Base-by-base conservation (phyloP, 1,140 invertebrate species). In the Drosophila erecta region DNA sequence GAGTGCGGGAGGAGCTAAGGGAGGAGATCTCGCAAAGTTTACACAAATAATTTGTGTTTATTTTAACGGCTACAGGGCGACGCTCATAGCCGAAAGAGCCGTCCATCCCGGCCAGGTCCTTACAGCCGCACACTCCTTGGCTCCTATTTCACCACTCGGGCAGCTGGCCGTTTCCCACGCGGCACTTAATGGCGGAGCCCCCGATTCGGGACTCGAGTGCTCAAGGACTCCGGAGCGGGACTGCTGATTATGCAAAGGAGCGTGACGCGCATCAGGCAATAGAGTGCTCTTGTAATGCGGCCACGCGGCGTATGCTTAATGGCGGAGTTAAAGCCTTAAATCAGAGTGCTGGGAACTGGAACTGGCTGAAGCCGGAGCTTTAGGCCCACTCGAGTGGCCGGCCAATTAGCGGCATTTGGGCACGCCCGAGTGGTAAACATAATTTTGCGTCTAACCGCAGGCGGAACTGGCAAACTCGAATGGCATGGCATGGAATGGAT, bases 21-120 rank as follows among this genome's bases (percentile, higher is more conserved):
- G n/a, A 62, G 40, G 69, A 71, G 69, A 86, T 79, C 56, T 57
- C 43, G 43, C 79, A 81, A 89, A 87, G 83, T 89, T 87, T 87
- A 89, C 83, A 89, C 83, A 87, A 87, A 89, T 87, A 87, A 87
- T 87, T 87, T 87, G 84, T 87, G 83, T 87, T 87, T 87, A 87
- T 87, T 87, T 87, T 87, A 83, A 89, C 83, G 86, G 83, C 83
- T 79, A 61, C 59, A 54, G 60, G 53, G 43, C 43, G 65, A 60
- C 66, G 71, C 81, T 61, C 56, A 47, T 37, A 1, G 24, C 17
- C 59, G 43, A 40, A 44, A 35, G 20, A 53, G 49, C 14, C 40
- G 6, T 17, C 69, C 50, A 35, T 58, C 35, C 58, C 57, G 69
- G 30, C 59, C 33, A 62, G 22, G 64, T 66, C 24, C 37, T 30